Evolutionary conservation across 2,797 vertebrate genomes (phyloP).

Genomic region (Pogoniulus pusillus): DNA sequence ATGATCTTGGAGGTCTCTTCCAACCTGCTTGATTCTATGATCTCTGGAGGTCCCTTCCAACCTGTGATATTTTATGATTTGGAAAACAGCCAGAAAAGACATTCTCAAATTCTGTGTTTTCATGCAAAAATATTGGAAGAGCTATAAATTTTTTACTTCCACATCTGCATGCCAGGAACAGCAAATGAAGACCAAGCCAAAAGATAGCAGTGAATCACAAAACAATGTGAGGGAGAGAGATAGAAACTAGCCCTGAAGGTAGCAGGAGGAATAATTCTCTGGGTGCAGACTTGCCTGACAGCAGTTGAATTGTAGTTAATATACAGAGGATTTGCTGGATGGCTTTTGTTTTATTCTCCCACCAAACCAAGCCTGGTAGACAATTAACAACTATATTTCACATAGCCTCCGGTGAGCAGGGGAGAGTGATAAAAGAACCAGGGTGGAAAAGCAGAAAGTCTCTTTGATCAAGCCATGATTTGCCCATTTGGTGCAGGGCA

Average conservation of each 20-base stretch:
- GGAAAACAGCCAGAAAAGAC: background rate
- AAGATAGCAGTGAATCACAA: background rate
- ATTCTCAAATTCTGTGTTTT: constrained; percentile 1
- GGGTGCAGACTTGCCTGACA: background rate
- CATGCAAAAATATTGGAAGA: too few relatives aligned
- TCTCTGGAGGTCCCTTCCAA: too few relatives aligned
- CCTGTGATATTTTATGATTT: background rate
- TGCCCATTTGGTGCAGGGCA: background rate
- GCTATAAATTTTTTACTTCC: background rate
- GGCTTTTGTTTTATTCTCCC: background rate
- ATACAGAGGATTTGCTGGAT: background rate
- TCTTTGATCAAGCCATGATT: background rate
- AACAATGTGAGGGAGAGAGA: background rate
- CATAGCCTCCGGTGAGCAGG: background rate
- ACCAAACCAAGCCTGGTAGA: background rate
- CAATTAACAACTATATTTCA: background rate
- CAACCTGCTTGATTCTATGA: too few relatives aligned
- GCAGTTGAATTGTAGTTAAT: background rate
- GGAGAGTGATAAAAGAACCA: background rate
- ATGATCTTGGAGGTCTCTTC: too few relatives aligned
- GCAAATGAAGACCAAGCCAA: background rate
- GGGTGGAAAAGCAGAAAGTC: background rate
- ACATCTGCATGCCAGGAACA: constrained; percentile 6
- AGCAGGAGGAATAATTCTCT: background rate
- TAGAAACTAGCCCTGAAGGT: background rate